Base-by-base conservation (phyloP, 2,888 invertebrate genomes). In the Criorhina ranunculi region DNA sequence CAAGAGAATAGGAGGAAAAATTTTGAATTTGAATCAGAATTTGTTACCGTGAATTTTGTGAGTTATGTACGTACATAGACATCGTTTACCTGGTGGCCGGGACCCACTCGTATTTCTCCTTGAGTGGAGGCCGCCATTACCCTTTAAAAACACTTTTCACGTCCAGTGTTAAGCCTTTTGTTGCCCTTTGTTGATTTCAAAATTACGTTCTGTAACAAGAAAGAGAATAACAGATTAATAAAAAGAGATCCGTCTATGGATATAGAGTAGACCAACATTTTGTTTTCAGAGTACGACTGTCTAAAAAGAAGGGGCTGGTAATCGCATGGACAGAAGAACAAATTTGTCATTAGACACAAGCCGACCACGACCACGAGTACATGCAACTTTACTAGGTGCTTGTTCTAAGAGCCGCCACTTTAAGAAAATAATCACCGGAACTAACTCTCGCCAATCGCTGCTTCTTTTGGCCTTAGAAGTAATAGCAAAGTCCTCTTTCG, bases 81-180 rank as follows among this genome's bases (percentile, higher is more conserved):
- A 92, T 93, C 93, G 93, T 93, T 93, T 93, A 95, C 95, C 94
- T 95, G 95, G 93, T 95, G 95, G 92, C 94, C 94, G 92, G 95
- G 94, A 93, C 95, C 95, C 93, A 95, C 95, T 94, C 95, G 94
- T 92, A 95, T 95, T 93, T 95, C 95, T 93, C 95, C 95, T 93
- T 95, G 95, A 93, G 95, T 94, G 92, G 95, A 94, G 92, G 95
- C 94, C 93, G 92, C 92, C 92, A 92, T 92, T 91, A 91, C 91
- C 91, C 91, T 91, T 91, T 91, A 91, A 90, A 90, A 90, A 91
- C 91, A 91, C 91, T 90, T 89, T 91, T 91, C 90, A 89, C 90
- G 91, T 91, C 91, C 91, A 91, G 91, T 91, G 91, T 91, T 91
- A 91, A 91, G 91, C 91, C 90, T 90, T 91, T 90, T 91, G 89